Evolutionary conservation across 1,140 invertebrate genomes (phyloP), one percentile per base, ranked within the genome.

Genomic region (Eriosoma lanigerum): DNA sequence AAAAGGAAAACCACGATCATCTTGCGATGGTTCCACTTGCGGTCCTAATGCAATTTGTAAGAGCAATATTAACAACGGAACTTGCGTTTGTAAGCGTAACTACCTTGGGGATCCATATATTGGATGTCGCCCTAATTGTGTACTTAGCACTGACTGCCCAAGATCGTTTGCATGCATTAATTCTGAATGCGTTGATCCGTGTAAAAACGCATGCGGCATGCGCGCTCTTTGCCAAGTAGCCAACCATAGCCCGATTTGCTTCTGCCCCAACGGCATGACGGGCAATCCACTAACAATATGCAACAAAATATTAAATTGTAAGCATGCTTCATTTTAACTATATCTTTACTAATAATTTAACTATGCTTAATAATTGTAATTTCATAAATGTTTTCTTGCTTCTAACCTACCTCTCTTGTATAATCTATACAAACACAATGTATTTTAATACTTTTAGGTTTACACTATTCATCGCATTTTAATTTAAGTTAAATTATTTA

Each of bases 221-320:
- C 89, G 89, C 84, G 92, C 93, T 19, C 86, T 89, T 29, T 95
- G 94, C 83, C 89, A 91, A 82, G 90, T 91, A 3, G 89, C 94
- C 21, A 92, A 94, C 84, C 94, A 96, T 85, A 93, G 93, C 82
- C 93, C 93, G 1, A 89, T 91, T 13, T 95, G 94, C 84, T 92
- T 91, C 5, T 95, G 94, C 85, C 88, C 89, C 46, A 84, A 89
- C 81, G 91, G 91, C 73, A 92, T 90, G 82, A 90, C 91, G 21
- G 93, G 93, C 26, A 92, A 94, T 90, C 93, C 93, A 66, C 93
- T 94, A 83, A 89, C 89, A 5, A 88, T 88, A 58, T 94, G 93
- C 83, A 88, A 89, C 58, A 82, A 81, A 66, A 81, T 83, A 19
- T 75, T 82, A 81, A 81, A 82, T 81, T 44, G 72, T 76, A 76